Evolutionary conservation across 2,888 invertebrate species (phyloP), one percentile per base, ranked within the genome.

Genomic region (Dynastes tityus): DNA sequence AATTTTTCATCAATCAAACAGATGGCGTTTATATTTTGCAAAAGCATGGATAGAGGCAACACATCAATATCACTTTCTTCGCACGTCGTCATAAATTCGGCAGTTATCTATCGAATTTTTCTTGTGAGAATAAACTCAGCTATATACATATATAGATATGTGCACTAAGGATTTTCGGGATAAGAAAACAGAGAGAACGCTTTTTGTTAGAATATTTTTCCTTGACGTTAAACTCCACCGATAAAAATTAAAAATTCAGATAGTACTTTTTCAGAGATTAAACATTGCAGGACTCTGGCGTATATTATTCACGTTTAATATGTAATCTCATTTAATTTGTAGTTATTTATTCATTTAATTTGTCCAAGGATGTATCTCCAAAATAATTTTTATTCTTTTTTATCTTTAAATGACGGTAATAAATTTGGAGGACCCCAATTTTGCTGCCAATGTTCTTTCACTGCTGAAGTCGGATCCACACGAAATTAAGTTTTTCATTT

Each of bases 1-100:
- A n/a, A 65, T 13, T 65, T 65, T 40, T 65, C 65, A 65, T 40
- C 40, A 40, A 16, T 65, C 9, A n/a, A 9, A 40, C 13, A 9
- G 65, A n/a, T 65, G 32, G 32, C 64, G 32, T 37, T 6, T n/a
- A 9, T 64, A 40, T 37, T 64, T 32, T 37, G 13, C n/a, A 32
- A 64, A 64, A 11, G 64, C 2, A 0, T 32, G 3, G 64, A 64
- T 11, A 32, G 3, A 40, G 16, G 65, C 32, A 3, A 1, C 40
- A 32, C 37, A 65, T 65, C 65, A 65, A 65, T 65, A 65, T 65
- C 65, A 65, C 65, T 65, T 65, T 65, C 32, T 40, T 40, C 16
- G 4, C 16, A 40, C 40, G 65, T 65, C 65, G 4, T 65, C 65
- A 37, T 65, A 65, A 64, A 64, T 64, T 64, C 32, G 32, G 32